Conservation (phyloP, 2,113 vertebrate genomes). For the Microcebus griseorufus region DNA sequence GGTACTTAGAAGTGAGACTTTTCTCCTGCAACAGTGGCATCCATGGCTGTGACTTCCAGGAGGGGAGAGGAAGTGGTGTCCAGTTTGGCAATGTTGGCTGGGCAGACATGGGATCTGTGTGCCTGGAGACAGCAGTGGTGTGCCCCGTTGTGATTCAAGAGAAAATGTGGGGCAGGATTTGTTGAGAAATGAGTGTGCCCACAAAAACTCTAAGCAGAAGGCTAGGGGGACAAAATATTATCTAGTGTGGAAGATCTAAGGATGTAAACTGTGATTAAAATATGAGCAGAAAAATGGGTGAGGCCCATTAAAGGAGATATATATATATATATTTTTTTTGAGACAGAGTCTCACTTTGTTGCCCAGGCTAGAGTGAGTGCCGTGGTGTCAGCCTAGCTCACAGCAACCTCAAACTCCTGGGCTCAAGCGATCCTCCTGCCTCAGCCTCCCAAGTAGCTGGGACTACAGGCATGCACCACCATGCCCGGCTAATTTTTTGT, state of each 20-base stretch:
- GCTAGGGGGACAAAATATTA: background rate
- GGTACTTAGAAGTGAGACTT: no score
- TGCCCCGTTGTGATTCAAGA: background rate
- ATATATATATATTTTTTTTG: no score
- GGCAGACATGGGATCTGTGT: background rate
- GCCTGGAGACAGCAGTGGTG: background rate
- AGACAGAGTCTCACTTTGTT: no score
- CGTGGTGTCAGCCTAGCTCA: no score
- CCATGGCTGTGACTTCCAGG: background rate
- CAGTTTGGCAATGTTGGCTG: background rate
- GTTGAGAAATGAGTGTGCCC: background rate
- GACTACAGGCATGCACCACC: no score
- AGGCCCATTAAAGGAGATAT: background rate
- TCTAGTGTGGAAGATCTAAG: background rate
- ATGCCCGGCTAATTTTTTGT: no score
- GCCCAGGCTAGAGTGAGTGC: no score
- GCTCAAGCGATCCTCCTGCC: no score
- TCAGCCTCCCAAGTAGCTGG: no score
- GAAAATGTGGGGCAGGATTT: background rate
- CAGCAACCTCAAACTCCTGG: no score
- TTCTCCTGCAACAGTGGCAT: no score
- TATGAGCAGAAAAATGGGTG: background rate
- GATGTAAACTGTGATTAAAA: background rate
- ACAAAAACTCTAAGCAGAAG: background rate
- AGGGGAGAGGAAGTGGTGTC: background rate